These are phyloP conservation scores for Lonchura striata DNA, from an alignment of 2,113 vertebrate species.

Conservation along the genomic window DNA sequence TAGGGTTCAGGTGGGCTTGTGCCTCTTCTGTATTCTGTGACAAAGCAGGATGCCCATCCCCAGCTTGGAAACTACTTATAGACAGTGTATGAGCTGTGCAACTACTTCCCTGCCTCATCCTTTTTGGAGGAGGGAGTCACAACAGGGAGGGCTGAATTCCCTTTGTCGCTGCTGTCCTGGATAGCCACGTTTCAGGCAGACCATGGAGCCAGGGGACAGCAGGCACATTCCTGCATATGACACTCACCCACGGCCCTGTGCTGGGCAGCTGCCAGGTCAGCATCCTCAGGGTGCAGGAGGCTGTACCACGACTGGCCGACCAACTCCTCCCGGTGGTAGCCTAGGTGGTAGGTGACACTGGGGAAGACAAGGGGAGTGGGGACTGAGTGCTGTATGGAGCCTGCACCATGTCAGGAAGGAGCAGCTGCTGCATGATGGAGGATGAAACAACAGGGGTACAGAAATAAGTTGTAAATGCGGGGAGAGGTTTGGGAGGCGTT, in stretches of 20 bases:
- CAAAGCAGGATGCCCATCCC: neutral
- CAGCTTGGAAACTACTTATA: neutral
- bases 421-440: neutral
- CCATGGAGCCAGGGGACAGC: neutral
- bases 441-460: neutral
- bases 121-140: neutral
- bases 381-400: neutral
- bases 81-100: rapidly evolving
- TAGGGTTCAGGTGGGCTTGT: rapidly evolving
- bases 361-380: neutral
- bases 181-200: neutral
- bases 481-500: neutral
- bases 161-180: neutral
- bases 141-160: rapidly evolving
- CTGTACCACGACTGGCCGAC: constrained; percentile 82
- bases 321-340: constrained; percentile 76
- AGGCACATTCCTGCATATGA: rapidly evolving
- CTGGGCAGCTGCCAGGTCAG: constrained; percentile 42
- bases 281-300: constrained; percentile 81
- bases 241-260: constrained; percentile 79
- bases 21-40: too few species aligned
- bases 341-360: constrained; percentile 79
- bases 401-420: neutral
- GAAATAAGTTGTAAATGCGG: neutral
- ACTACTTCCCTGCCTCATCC: neutral